phyloP scores from a whole-genome alignment of 2,888 invertebrate species.

The Fragum fragum region DNA sequence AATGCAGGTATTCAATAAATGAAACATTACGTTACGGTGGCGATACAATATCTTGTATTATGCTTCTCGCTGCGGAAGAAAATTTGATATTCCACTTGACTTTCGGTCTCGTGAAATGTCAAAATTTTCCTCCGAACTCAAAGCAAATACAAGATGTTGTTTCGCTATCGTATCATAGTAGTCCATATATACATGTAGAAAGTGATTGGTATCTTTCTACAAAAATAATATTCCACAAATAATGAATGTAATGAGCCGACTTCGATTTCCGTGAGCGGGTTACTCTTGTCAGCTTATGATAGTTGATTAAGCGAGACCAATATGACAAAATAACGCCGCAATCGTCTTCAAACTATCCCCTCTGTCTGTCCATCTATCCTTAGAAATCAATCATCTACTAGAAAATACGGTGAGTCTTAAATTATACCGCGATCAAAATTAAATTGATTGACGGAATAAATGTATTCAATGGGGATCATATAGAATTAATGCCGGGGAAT shows the following conservation, averaged over 20 bases:
- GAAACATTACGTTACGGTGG: too few relatives aligned
- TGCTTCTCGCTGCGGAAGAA: too few relatives aligned
- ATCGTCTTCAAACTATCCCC: slow-evolving; percentile 26
- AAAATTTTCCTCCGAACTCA: too few relatives aligned
- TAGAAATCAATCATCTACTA: slow-evolving; percentile 10
- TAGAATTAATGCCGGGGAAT: slow-evolving; percentile 65
- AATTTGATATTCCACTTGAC: too few relatives aligned
- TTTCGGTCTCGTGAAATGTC: too few relatives aligned
- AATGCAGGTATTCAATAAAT: too few relatives aligned
- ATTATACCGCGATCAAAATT: slow-evolving; percentile 67
- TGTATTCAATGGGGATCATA: slow-evolving; percentile 65
- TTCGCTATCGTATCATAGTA: too few relatives aligned
- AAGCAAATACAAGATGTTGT: too few relatives aligned
- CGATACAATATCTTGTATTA: too few relatives aligned
- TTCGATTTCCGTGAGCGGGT: slow-evolving; percentile 31
- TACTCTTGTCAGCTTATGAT: slow-evolving; percentile 27
- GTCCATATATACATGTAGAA: too few relatives aligned
- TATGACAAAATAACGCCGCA: slow-evolving; percentile 19
- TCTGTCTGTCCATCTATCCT: slow-evolving; percentile 20
- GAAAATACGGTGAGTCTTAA: slow-evolving; percentile 34
- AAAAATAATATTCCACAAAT: too few relatives aligned
- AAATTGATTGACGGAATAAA: slow-evolving; percentile 68
- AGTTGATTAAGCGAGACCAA: slow-evolving; percentile 32
- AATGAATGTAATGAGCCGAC: slow-evolving; percentile 16
- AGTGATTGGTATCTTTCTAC: too few relatives aligned